Evolutionary conservation across 2,888 invertebrate species (phyloP).

Genomic region (Watsonalla cultraria): DNA sequence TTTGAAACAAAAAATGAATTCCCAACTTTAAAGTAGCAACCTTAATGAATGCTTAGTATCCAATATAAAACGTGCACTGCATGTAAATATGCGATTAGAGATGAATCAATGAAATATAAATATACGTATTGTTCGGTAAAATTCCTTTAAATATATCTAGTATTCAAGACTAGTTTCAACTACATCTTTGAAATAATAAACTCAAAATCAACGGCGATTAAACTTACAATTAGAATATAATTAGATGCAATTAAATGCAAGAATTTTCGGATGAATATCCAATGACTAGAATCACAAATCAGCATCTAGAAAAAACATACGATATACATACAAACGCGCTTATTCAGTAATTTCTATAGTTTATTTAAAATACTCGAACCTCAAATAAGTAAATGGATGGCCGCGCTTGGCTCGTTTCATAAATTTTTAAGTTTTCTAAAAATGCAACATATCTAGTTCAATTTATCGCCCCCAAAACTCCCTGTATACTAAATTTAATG

Average conservation of each 20-base stretch:
- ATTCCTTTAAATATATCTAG: constrained; percentile 3
- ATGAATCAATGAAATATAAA: constrained; percentile 9
- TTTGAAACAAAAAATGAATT: neutral
- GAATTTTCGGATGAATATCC: neutral
- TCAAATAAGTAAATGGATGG: too few species aligned
- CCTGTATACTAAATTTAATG: too few species aligned
- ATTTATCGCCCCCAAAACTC: too few species aligned
- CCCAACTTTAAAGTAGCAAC: neutral
- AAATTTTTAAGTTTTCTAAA: too few species aligned
- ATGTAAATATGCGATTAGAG: neutral
- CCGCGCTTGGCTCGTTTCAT: too few species aligned
- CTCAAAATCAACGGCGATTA: neutral
- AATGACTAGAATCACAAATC: too few species aligned
- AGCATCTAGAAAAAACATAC: too few species aligned
- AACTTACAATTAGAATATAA: neutral
- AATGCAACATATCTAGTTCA: too few species aligned
- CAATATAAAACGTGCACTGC: constrained; percentile 5
- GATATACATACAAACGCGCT: too few species aligned
- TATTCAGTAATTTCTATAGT: too few species aligned
- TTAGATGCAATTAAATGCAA: neutral
- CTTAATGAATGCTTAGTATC: constrained; percentile 2
- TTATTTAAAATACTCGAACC: too few species aligned
- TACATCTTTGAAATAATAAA: neutral
- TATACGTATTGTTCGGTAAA: constrained; percentile 1
- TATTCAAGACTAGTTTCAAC: neutral